Evolutionary conservation across 2,888 invertebrate genomes (phyloP).

Genomic region (Tetragnatha montana): DNA sequence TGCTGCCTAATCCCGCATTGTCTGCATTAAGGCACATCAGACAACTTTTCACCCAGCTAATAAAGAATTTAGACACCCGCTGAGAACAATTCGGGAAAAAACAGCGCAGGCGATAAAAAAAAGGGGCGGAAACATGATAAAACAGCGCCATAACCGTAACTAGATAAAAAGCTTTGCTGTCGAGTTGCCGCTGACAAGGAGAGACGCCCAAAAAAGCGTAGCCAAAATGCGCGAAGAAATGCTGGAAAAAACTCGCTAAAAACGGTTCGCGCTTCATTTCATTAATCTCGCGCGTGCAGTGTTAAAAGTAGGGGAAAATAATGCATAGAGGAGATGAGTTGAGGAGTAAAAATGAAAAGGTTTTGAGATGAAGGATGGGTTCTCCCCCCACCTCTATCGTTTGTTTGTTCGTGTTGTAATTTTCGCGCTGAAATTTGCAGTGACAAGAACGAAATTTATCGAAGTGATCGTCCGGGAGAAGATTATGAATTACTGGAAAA

Average conservation of each 20-base stretch:
- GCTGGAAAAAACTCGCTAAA: slow-evolving; percentile 50
- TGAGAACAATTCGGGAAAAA: slow-evolving; percentile 51
- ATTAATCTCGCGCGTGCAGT: slow-evolving; percentile 62
- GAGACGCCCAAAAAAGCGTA: slow-evolving; percentile 51
- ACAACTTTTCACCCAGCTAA: slow-evolving; percentile 71
- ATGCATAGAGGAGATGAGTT: slow-evolving; percentile 68
- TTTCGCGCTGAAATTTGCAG: slow-evolving; percentile 39
- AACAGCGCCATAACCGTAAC: slow-evolving; percentile 69
- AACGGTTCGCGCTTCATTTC: slow-evolving; percentile 67
- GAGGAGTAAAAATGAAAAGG: slow-evolving; percentile 66
- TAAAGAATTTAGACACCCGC: slow-evolving; percentile 68
- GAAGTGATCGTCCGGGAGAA: slow-evolving; percentile 63
- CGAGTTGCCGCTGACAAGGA: slow-evolving; percentile 68
- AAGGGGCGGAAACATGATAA: slow-evolving; percentile 45
- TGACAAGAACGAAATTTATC: slow-evolving; percentile 63
- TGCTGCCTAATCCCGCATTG: slow-evolving; percentile 63
- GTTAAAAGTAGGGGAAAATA: slow-evolving; percentile 41
- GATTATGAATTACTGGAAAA: slow-evolving; percentile 65
- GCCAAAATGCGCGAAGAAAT: slow-evolving; percentile 46
- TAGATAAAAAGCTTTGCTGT: slow-evolving; percentile 68
- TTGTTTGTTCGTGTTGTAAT: slow-evolving; percentile 37
- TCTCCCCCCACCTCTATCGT: slow-evolving; percentile 16
- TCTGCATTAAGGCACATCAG: slow-evolving; percentile 63
- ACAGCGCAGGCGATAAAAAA: slow-evolving; percentile 23
- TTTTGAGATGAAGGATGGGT: slow-evolving; percentile 55